phyloP scores from a whole-genome alignment of 92 coral and sea anemone species.

The Zoanthus sociatus region DNA sequence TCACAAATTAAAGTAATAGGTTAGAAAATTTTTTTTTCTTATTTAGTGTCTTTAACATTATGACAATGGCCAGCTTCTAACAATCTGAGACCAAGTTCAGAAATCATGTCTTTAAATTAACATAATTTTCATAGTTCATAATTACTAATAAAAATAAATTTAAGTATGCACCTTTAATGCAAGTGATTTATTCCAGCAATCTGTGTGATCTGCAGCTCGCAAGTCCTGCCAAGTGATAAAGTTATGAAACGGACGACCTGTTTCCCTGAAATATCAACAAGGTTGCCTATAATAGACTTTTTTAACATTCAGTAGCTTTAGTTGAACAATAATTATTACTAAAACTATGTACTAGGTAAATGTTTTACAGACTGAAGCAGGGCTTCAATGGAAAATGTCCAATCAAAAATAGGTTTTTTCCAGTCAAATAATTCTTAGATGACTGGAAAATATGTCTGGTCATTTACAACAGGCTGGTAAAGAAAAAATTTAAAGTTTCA shows the following conservation, averaged over 20 bases:
- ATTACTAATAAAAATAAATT: neutral
- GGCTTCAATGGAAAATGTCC: too few relatives aligned
- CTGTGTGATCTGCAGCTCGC: conserved; percentile 78
- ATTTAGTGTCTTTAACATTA: too few relatives aligned
- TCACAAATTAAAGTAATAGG: too few relatives aligned
- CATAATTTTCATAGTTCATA: neutral
- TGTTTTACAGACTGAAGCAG: too few relatives aligned
- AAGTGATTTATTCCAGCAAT: conserved; percentile 90
- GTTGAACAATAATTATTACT: neutral
- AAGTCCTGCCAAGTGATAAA: conserved; percentile 97
- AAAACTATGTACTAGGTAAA: too few relatives aligned
- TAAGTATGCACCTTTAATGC: conserved; percentile 74
- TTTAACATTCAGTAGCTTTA: neutral
- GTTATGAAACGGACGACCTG: conserved; percentile 92
- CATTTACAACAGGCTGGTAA: neutral
- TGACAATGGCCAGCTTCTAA: too few relatives aligned
- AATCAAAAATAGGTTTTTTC: too few relatives aligned
- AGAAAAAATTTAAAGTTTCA: neutral
- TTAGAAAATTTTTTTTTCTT: too few relatives aligned
- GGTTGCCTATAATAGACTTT: neutral
- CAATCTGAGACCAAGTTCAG: too few relatives aligned
- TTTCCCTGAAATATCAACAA: conserved; percentile 65
- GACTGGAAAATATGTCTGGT: neutral
- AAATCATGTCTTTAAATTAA: too few relatives aligned
- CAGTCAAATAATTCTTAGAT: too few relatives aligned